These are phyloP conservation scores for Thecocarcelia acutangulata DNA, from an alignment of 2,888 invertebrate species.

Conservation along the genomic window DNA sequence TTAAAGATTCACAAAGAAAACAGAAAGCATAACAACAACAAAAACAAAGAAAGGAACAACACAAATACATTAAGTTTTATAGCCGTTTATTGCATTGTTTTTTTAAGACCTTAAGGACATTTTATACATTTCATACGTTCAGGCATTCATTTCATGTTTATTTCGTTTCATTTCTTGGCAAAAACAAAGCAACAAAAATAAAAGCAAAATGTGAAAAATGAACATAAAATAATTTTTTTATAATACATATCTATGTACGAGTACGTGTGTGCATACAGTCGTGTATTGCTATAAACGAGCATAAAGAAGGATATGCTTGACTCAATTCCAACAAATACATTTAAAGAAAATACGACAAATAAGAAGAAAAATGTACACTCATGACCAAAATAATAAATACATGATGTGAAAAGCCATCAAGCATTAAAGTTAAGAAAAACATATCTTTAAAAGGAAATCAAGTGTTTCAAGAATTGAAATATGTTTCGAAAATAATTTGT, in stretches of 20 bases:
- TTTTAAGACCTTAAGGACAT: conserved; percentile 64
- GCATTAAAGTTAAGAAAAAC: no score
- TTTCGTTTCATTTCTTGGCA: conserved; percentile 40
- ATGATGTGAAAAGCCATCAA: no score
- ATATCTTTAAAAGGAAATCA: no score
- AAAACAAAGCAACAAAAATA: conserved; percentile 23
- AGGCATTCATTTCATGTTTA: conserved; percentile 26
- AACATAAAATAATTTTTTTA: no score
- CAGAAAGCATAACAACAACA: conserved; percentile 1
- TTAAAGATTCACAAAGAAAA: conserved; percentile 9
- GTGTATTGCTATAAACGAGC: no score
- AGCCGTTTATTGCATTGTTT: conserved; percentile 64
- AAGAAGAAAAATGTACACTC: not conserved
- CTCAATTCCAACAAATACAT: conserved; percentile 45
- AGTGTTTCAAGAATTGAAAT: no score
- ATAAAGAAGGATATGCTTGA: conserved; percentile 27
- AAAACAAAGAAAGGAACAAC: conserved; percentile 21
- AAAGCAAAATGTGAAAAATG: conserved; percentile 1
- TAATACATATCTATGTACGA: no score
- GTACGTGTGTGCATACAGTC: no score
- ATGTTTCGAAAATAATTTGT: no score
- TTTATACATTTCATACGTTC: conserved; percentile 37
- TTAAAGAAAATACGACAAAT: not conserved
- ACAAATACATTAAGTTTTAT: conserved; percentile 50
- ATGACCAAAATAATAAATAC: no score